Base-by-base conservation (phyloP, 2,113 vertebrate species). In the Paratilapia polleni region DNA sequence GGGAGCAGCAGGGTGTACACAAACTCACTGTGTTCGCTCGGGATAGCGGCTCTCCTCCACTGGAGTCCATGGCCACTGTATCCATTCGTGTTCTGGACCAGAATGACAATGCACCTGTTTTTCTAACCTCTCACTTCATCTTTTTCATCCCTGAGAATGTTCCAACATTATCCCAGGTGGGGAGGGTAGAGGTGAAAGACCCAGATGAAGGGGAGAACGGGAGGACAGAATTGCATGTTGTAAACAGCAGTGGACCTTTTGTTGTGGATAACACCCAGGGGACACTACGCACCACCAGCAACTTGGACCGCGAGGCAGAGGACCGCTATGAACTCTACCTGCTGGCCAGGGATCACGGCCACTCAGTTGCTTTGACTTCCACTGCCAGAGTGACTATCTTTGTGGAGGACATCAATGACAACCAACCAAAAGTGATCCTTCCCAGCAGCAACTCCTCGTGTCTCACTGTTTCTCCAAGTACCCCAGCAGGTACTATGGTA, bases 351-450 rank as follows among this genome's bases (percentile, higher is more conserved):
- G 96, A 96, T 52, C 82, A 91, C 0, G 96, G 96, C 1, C 85
- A 73, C 31, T 94, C 93, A 0, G 38, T 80, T 2, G 56, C 88
- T 38, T 86, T 95, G 66, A 95, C 94, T 2, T 90, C 95, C 73
- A 90, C 83, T 17, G 94, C 93, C 81, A 94, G 85, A 80, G 92
- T 96, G 3, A 96, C 94, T 0, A 64, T 96, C 81, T 96, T 95
- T 82, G 91, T 96, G 28, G 94, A 96, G 83, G 96, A 96, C 81
- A 81, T 96, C 85, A 96, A 96, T 79, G 96, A 96, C 93, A 96
- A 96, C 83, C 84, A 87, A 75, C 96, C 96, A 24, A 92, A 93
- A 77, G 94, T 96, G 36, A 91, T 96, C 79, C 91, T 96, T 49
- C 96, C 96, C 14, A 91, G 90, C 90, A 96, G 85, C 81, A 96